phyloP scores from a whole-genome alignment of 2,888 invertebrate species.

The Axea sp. region DNA sequence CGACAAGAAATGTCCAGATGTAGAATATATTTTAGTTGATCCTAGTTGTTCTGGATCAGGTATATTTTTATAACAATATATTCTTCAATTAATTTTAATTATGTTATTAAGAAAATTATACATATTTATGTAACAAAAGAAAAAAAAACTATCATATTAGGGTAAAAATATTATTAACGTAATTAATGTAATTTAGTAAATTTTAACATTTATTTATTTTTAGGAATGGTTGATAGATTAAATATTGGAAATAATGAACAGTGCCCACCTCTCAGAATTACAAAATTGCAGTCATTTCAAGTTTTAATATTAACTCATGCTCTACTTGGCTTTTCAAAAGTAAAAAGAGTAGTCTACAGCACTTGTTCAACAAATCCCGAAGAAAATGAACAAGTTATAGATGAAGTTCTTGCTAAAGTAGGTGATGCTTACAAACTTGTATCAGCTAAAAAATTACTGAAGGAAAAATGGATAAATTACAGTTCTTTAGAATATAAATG shows the following conservation, averaged over 20 bases:
- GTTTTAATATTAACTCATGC: conserved; percentile 92
- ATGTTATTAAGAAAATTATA: no score
- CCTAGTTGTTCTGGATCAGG: conserved; percentile 98
- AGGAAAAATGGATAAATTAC: conserved; percentile 85
- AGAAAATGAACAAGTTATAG: conserved; percentile 96
- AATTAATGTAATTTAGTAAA: no score
- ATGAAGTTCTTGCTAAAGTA: conserved; percentile 82
- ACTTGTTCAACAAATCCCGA: conserved; percentile 95
- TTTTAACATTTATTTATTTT: conserved; percentile 60
- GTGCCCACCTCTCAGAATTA: conserved; percentile 81
- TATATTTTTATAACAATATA: conserved; percentile 74
- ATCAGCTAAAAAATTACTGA: conserved; percentile 82
- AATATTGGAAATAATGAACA: conserved; percentile 79
- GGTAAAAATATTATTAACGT: not conserved
- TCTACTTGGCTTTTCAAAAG: conserved; percentile 89
- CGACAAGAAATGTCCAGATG: conserved; percentile 83
- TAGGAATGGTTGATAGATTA: conserved; percentile 83
- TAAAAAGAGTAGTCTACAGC: conserved; percentile 94
- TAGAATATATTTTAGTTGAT: conserved; percentile 96
- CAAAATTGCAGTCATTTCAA: conserved; percentile 88
- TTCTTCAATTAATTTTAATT: not conserved
- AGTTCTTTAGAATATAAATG: conserved; percentile 84
- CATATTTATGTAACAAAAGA: no score
- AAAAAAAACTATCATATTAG: no score
- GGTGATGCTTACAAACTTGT: conserved; percentile 82